Evolutionary conservation across 1,140 invertebrate species (phyloP), one percentile per base, ranked within the genome.

Genomic region (Brachionus sp.): DNA sequence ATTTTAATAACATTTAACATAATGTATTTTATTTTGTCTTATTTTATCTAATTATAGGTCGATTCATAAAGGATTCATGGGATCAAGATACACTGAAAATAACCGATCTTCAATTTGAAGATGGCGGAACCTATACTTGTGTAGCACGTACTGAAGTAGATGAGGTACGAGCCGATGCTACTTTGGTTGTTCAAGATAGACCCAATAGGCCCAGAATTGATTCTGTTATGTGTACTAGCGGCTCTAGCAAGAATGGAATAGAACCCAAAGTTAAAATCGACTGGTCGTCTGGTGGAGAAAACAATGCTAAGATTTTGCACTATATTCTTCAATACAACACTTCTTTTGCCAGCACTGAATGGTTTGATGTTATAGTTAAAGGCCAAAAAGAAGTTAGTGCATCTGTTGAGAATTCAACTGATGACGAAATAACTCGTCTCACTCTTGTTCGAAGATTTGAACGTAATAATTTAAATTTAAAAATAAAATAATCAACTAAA

Each of bases 41-140:
- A 25, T 70, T 70, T 29, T 6, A 10, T 10, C 12, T 42, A 9
- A 7, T 57, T 57, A 19, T 6, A 73, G 82, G 82, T 25, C 66
- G 82, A 19, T 73, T 83, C 25, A 70, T 73, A 5, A 83, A 83
- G 37, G 82, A 83, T 77, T 37, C 57, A 19, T 64, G 19, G 57
- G 82, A 83, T 42, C 82, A 75, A 23, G 73, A 83, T 64, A 83
- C 82, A 16, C 16, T 83, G 5, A 83, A 73, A 62, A 73, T 83
- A 29, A 46, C 57, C 2, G 82, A 83, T 68, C 13, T 77, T 12
- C 83, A 84, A 13, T 84, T 77, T 68, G 53, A 77, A 64, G 83
- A 84, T 50, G 73, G 73, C 37, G 83, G 83, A 7, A 68, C 73
- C 5, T 84, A 84, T 68, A 77, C 70, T 16, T 84, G 83, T 77